phyloP scores from a whole-genome alignment of 2,888 invertebrate genomes.

The Alcis repandata region DNA sequence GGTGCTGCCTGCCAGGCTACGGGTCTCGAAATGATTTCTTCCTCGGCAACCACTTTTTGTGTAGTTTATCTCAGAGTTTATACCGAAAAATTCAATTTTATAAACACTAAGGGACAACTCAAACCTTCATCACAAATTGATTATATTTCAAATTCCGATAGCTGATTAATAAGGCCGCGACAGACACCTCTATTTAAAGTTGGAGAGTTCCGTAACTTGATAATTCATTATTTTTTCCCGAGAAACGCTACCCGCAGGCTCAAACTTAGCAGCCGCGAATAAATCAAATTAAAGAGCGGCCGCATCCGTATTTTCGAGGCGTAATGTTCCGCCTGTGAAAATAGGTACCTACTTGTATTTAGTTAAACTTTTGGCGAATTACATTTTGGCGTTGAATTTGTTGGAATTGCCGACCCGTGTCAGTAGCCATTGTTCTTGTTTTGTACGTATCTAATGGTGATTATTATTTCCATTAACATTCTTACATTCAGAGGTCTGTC shows the following conservation, averaged over 20 bases:
- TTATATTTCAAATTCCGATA: slow-evolving; percentile 42
- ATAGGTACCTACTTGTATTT: slow-evolving; percentile 46
- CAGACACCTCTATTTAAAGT: slow-evolving; percentile 42
- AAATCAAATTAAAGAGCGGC: slow-evolving; percentile 59
- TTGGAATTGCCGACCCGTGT: slow-evolving; percentile 50
- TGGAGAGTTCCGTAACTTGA: slow-evolving; percentile 45
- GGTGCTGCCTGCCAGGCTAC: slow-evolving; percentile 27
- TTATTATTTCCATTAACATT: slow-evolving; percentile 14
- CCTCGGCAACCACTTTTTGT: slow-evolving; percentile 15
- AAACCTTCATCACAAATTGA: slow-evolving; percentile 36
- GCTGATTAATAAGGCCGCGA: slow-evolving; percentile 37
- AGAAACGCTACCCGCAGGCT: slow-evolving; percentile 53
- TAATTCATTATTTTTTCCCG: slow-evolving; percentile 47
- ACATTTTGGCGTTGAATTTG: slow-evolving; percentile 52
- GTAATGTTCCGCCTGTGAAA: slow-evolving; percentile 52
- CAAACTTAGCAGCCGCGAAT: slow-evolving; percentile 54
- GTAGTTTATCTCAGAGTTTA: background rate
- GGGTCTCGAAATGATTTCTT: slow-evolving; percentile 17
- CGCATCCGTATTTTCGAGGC: slow-evolving; percentile 55
- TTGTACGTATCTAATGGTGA: slow-evolving; percentile 13
- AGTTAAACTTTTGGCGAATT: slow-evolving; percentile 53
- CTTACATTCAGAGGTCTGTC: background rate
- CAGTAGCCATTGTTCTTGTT: slow-evolving; percentile 37
- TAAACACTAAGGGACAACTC: slow-evolving; percentile 9
- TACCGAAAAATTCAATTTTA: slow-evolving; percentile 21